phyloP scores from a whole-genome alignment of 2,888 invertebrate species.

The Heliconius hortense region DNA sequence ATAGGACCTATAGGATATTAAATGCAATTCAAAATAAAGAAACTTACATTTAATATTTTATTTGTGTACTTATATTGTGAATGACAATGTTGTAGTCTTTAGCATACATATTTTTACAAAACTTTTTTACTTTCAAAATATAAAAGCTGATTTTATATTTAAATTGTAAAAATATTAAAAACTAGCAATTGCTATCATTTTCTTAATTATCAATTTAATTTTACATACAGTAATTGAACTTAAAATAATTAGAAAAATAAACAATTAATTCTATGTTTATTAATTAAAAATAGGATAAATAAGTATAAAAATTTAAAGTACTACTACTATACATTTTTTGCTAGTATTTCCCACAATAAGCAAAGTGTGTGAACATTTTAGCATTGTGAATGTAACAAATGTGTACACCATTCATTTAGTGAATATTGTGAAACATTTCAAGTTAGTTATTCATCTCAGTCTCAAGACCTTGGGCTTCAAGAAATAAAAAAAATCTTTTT shows the following conservation, averaged over 20 bases:
- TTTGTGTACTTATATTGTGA: neutral
- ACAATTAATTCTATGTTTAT: neutral
- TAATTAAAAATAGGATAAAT: neutral
- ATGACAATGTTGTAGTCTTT: no score
- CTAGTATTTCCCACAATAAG: constrained; percentile 45
- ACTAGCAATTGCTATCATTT: neutral
- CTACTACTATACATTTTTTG: constrained; percentile 23
- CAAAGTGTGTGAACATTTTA: constrained; percentile 70
- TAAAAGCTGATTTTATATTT: no score
- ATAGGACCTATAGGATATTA: no score
- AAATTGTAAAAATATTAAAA: neutral
- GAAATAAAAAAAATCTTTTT: constrained; percentile 56
- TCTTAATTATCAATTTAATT: neutral
- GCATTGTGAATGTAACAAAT: constrained; percentile 71
- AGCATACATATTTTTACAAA: no score
- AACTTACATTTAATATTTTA: neutral
- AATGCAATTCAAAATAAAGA: neutral
- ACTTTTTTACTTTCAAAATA: no score
- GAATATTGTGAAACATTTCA: constrained; percentile 64
- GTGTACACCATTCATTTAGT: constrained; percentile 55
- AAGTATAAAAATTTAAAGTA: constrained; percentile 2
- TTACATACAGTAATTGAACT: neutral
- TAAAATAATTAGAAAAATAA: neutral
- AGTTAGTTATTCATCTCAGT: constrained; percentile 64
- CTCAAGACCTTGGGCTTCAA: constrained; percentile 60